Evolutionary conservation across 2,797 vertebrate species (phyloP).

Genomic region (Coilia nasus): DNA sequence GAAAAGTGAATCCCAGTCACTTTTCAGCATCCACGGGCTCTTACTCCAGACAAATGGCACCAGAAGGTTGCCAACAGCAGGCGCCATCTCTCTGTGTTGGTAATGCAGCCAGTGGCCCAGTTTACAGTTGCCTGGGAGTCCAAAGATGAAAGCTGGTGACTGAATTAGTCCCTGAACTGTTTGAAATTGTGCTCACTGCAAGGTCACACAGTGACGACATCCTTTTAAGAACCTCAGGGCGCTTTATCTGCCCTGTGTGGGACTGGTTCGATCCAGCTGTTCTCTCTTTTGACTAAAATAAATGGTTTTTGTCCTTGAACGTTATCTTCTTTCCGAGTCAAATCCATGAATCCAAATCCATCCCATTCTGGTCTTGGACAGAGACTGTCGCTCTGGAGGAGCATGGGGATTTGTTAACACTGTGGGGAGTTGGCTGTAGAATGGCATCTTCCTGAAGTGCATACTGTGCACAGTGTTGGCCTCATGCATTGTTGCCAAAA

Average conservation of each 20-base stretch:
- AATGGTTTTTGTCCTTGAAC: not conserved
- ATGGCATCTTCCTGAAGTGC: not conserved
- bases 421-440: not conserved
- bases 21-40: not conserved
- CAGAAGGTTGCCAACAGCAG: not conserved
- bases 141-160: not conserved
- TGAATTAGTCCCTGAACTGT: not conserved
- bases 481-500: not conserved
- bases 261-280: not conserved
- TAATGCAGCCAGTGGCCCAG: not conserved
- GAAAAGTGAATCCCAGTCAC: not conserved
- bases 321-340: not conserved
- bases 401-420: not conserved
- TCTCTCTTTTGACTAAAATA: not conserved
- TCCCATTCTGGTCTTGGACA: not conserved
- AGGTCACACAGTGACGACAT: not conserved
- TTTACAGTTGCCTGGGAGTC: not conserved
- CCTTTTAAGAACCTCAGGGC: no score
- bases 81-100: not conserved
- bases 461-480: not conserved
- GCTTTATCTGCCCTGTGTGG: not conserved
- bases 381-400: not conserved
- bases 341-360: not conserved
- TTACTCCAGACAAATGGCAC: not conserved
- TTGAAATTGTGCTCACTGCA: not conserved